phyloP scores from a whole-genome alignment of 2,888 invertebrate species.

The Strigamia crassipes region DNA sequence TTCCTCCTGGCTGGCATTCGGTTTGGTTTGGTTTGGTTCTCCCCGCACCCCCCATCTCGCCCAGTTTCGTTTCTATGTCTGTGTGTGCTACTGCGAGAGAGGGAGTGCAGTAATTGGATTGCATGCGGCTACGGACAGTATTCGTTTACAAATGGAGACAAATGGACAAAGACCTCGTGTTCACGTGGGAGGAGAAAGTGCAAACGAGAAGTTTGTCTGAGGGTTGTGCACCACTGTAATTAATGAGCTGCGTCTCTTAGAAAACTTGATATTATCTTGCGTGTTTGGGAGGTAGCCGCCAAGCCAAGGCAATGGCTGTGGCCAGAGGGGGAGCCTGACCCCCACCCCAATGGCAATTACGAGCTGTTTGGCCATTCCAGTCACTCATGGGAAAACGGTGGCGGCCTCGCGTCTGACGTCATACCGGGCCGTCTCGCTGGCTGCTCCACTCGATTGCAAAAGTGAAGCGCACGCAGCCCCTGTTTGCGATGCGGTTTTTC shows the following conservation, averaged over 20 bases:
- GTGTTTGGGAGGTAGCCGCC: conserved; percentile 40
- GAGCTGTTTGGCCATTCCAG: conserved; percentile 40
- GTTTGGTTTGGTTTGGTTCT: too few relatives aligned
- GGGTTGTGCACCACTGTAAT: conserved; percentile 8
- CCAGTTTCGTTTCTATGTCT: background rate
- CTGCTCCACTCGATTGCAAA: conserved; percentile 2
- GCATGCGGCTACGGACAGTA: conserved; percentile 38
- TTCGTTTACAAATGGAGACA: conserved; percentile 47
- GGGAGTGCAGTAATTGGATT: conserved; percentile 28
- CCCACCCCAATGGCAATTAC: conserved; percentile 42
- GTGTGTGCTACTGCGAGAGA: conserved; percentile 9
- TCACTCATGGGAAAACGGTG: conserved; percentile 40
- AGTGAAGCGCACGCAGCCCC: conserved; percentile 28
- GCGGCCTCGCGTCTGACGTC: conserved; percentile 42
- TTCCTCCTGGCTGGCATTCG: background rate
- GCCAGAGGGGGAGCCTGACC: conserved; percentile 42
- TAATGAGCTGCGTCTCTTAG: conserved; percentile 30
- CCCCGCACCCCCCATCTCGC: background rate
- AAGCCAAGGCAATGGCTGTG: conserved; percentile 20
- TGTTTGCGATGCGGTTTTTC: conserved; percentile 27
- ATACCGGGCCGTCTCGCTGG: conserved; percentile 19
- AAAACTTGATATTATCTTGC: conserved; percentile 42
- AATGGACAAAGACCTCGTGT: conserved; percentile 35
- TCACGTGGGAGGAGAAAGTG: conserved; percentile 31
- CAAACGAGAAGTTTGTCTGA: conserved; percentile 28